Evolutionary conservation across 2,113 vertebrate species (phyloP), one percentile per base, ranked within the genome.

Genomic region (Rhinolophus sinicus): DNA sequence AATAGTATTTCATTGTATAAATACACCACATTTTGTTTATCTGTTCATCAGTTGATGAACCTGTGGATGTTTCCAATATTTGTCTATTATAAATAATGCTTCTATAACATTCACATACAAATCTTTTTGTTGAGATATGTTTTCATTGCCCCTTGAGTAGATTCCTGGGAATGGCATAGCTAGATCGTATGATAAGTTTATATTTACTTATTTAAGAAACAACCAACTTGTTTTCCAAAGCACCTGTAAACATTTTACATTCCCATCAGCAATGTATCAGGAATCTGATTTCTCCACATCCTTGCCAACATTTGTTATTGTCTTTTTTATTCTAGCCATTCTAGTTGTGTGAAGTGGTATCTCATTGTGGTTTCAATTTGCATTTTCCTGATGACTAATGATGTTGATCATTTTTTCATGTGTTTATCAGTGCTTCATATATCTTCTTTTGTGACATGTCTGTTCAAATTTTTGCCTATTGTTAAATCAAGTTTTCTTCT

Each of bases 121-220:
- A 15, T 35, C 38, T 82, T 67, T 88, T 88, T 83, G 28, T 77
- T 83, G 58, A 60, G 44, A 30, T 70, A 84, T 13, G 15, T 28
- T 84, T 89, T 95, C 65, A 56, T 65, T 81, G 64, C 33, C 50
- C 50, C 70, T 77, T 54, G 28, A n/a, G 62, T 70, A 62, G 28
- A 30, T 54, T 89, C 30, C 54, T 90, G 54, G 80, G 91, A 80
- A 18, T 35, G 33, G 64, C 30, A 38, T 19, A 40, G 69, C 12
- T 40, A 30, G 35, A 44, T 72, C 13, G 18, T 64, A 30, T 47
- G 9, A 28, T 35, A 67, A 56, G 18, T 89, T 72, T 76, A 78
- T 62, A 13, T 82, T 95, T 76, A 56, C 60, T 26, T 83, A 88
- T 95, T 24, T 33, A 76, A 84, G 77, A 76, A 88, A 76, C 58